Conservation (phyloP, 2,113 vertebrate species). For the Narcine bancroftii region DNA sequence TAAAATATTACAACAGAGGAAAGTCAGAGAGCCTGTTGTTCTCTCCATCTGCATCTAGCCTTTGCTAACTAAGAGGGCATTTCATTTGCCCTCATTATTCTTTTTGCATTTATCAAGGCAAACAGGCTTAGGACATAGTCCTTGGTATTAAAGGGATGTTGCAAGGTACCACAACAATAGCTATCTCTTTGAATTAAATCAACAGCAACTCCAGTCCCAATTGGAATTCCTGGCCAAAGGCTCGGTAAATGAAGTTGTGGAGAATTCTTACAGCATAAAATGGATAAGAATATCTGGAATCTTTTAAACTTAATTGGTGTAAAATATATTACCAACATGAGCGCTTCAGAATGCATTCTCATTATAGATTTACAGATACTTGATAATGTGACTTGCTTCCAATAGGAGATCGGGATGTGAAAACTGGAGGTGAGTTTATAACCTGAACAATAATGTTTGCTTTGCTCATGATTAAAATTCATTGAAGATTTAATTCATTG, state of each 20-base stretch:
- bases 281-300: neutral
- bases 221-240: neutral
- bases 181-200: constrained; percentile 2
- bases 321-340: neutral
- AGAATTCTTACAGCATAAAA: neutral
- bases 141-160: neutral
- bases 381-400: neutral
- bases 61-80: neutral
- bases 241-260: neutral
- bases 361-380: constrained; percentile 25
- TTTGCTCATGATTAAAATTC: neutral
- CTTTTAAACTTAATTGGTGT: constrained; percentile 1
- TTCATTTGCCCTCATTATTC: neutral
- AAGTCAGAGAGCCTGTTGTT: neutral
- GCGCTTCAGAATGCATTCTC: neutral
- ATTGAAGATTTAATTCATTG: neutral
- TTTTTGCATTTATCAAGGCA: neutral
- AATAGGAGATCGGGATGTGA: neutral
- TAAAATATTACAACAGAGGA: neutral
- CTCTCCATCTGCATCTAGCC: neutral
- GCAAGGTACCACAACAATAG: neutral
- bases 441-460: neutral
- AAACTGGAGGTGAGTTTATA: neutral
- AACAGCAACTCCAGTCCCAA: neutral
- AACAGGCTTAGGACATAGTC: neutral